Conservation (phyloP, 37 sponge, comb jelly and placozoan genomes). For the Geodia barretti region DNA sequence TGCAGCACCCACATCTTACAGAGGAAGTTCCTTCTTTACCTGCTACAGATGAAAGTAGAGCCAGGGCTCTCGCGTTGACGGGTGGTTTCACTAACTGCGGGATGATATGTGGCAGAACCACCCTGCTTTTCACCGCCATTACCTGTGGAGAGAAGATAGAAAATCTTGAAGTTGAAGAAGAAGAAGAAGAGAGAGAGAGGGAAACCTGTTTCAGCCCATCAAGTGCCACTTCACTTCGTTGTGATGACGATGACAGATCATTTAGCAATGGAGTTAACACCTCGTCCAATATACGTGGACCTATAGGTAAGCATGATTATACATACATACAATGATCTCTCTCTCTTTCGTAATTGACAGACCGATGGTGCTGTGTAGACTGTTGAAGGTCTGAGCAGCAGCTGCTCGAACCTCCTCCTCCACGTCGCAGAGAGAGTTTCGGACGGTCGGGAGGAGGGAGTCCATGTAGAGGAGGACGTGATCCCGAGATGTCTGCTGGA, state of each 20-base stretch:
- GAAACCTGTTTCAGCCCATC: conserved; percentile 90
- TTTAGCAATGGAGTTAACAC: conserved; percentile 79
- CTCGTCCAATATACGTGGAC: conserved; percentile 82
- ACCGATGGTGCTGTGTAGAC: conserved; percentile 88
- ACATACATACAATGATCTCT: neutral
- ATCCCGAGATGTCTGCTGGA: conserved; percentile 87
- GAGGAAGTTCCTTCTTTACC: conserved; percentile 50
- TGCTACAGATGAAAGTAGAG: conserved; percentile 92
- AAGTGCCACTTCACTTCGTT: conserved; percentile 69
- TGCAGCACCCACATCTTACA: no score
- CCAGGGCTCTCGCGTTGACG: conserved; percentile 85
- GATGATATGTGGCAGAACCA: conserved; percentile 90
- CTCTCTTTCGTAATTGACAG: conserved; percentile 10
- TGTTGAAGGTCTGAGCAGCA: conserved; percentile 92
- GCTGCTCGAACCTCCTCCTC: conserved; percentile 84
- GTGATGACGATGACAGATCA: conserved; percentile 50
- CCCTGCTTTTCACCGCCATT: conserved; percentile 90
- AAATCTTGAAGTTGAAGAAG: no score
- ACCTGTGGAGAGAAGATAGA: conserved; percentile 4
- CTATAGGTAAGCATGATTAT: conserved; percentile 7
- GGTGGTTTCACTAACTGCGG: conserved; percentile 88
- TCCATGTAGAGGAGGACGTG: conserved; percentile 72
- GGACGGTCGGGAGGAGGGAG: conserved; percentile 82
- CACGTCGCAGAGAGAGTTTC: conserved; percentile 78
- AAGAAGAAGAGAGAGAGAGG: no score